phyloP scores from a whole-genome alignment of 2,888 invertebrate genomes.

The Ceraclea dissimilis region DNA sequence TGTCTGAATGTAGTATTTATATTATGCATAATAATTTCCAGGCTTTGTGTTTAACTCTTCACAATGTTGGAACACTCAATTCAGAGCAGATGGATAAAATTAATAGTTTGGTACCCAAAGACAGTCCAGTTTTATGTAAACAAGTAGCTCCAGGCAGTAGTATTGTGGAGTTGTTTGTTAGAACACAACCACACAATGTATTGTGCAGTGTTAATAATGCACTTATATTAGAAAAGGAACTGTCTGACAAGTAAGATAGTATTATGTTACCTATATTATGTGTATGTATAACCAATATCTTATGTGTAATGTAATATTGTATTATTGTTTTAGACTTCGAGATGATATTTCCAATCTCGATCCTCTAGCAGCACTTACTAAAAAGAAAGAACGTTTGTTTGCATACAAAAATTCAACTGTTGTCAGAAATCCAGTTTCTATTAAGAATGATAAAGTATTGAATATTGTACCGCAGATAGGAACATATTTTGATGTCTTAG shows the following conservation, averaged over 20 bases:
- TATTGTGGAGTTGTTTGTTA: conserved; percentile 62
- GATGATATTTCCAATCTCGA: conserved; percentile 23
- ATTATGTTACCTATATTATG: conserved; percentile 11
- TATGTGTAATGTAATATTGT: not conserved
- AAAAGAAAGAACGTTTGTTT: conserved; percentile 45
- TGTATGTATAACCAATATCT: no score
- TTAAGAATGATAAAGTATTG: not conserved
- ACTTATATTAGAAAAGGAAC: conserved; percentile 54
- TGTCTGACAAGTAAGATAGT: conserved; percentile 39
- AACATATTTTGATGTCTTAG: conserved; percentile 60
- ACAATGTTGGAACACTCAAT: conserved; percentile 49
- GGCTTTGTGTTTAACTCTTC: conserved; percentile 51
- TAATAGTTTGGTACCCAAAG: conserved; percentile 50
- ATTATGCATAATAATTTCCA: conserved; percentile 32
- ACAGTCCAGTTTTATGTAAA: conserved; percentile 42
- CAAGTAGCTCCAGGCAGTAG: conserved; percentile 34
- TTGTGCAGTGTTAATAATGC: conserved; percentile 65
- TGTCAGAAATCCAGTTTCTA: not conserved
- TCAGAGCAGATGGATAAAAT: conserved; percentile 47
- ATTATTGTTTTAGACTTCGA: not conserved
- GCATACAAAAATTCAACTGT: conserved; percentile 12
- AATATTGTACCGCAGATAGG: conserved; percentile 38
- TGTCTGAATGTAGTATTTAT: no score
- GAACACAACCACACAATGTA: conserved; percentile 53
- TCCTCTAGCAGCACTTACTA: conserved; percentile 38